Base-by-base conservation (phyloP, 2,888 invertebrate genomes). In the Yponomeuta plumbellus region DNA sequence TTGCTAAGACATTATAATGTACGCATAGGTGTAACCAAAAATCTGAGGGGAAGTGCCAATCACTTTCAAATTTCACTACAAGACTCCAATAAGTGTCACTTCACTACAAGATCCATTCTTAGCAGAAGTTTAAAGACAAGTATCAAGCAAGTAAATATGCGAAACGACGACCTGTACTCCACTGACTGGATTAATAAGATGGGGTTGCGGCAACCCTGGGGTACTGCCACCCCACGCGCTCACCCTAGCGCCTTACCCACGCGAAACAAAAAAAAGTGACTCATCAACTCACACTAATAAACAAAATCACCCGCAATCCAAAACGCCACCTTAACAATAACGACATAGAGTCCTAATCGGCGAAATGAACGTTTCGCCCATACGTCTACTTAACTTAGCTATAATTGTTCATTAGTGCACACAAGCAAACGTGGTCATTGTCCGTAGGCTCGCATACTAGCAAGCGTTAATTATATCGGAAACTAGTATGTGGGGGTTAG, bases 261-360 rank as follows among this genome's bases (percentile, higher is more conserved):
- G 89, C 91, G 85, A 90, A 91, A 92, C 91, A 92, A 91, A 91
- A 91, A 84, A 91, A 92, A 91, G 91, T 92, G 92, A 92, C 91
- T 92, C 92, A 92, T 92, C 92, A 91, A 91, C 89, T 75, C 88
- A 89, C 88, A 89, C 89, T 72, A 81, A 82, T 83, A 80, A 81
- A 83, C 78, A 81, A 80, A 77, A 80, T 80, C 21, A 64, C 52
- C 20, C n/a, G 40, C 63, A 20, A 75, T 8, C 34, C 73, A 76
- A 80, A 87, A 81, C 81, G 79, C 80, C 75, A 79, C 85, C 90
- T 85, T 82, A 88, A 85, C 76, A 68, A 73, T 77, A 73, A 78
- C 69, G 75, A 71, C 71, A 73, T 80, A 89, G 83, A 83, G 87
- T 78, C 77, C 76, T 72, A 75, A 79, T 76, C 76, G 71, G 72